phyloP scores from a whole-genome alignment of 2,888 invertebrate species.

The Cephus nigrinus region DNA sequence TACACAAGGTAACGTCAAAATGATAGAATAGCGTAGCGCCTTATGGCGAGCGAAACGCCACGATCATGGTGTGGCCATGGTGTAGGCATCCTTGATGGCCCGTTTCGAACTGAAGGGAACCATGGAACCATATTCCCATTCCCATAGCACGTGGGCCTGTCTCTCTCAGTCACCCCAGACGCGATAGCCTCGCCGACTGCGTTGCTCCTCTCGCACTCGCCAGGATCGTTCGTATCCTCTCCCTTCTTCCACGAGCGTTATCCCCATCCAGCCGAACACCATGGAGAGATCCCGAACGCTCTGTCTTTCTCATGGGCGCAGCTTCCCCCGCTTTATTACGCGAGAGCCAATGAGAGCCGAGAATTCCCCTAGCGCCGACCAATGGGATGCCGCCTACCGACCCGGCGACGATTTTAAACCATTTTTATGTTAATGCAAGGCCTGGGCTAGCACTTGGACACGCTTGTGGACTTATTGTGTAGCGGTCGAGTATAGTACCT shows the following conservation, averaged over 20 bases:
- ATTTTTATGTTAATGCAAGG: conserved; percentile 51
- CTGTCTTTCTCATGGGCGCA: conserved; percentile 26
- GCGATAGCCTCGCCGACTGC: neutral
- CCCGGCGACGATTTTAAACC: conserved; percentile 38
- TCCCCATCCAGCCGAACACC: conserved; percentile 13
- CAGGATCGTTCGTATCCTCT: conserved; percentile 11
- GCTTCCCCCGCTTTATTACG: conserved; percentile 33
- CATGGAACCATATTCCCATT: conserved; percentile 53
- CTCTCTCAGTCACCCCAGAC: conserved; percentile 35
- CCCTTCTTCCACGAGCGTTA: conserved; percentile 24
- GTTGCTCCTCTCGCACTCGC: conserved; percentile 34
- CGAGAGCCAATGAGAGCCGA: conserved; percentile 31
- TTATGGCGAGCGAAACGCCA: conserved; percentile 43
- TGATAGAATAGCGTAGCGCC: conserved; percentile 19
- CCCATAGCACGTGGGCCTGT: conserved; percentile 63
- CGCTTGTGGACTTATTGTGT: neutral
- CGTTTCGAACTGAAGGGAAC: conserved; percentile 59
- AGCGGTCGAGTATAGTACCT: neutral
- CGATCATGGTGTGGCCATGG: conserved; percentile 39
- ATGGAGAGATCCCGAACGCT: conserved; percentile 16
- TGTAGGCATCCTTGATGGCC: conserved; percentile 62
- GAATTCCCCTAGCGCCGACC: conserved; percentile 38
- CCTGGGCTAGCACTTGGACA: neutral
- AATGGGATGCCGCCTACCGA: conserved; percentile 19
- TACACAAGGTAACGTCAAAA: neutral